Evolutionary conservation across 2,888 invertebrate genomes (phyloP), one percentile per base, ranked within the genome.

Genomic region (Onchidella celtica): DNA sequence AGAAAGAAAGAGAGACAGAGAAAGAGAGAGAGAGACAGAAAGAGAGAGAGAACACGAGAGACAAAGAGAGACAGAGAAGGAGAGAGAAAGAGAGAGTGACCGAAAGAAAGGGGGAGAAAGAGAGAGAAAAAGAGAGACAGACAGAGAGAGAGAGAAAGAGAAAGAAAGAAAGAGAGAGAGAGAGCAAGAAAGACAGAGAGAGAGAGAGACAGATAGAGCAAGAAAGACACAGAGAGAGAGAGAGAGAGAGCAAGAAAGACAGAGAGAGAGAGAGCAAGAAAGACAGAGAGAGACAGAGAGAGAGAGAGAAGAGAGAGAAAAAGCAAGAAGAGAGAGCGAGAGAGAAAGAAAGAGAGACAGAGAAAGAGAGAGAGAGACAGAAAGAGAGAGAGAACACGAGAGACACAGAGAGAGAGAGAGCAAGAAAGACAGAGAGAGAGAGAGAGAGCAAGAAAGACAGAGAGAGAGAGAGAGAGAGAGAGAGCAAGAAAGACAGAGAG

Each of bases 171-270:
- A 32, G 38, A 9, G 47, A 76, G 55, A 66, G 38, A 66, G 66
- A 76, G 32, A 66, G 55, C 36, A n/a, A 36, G 27, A 72, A 21
- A 59, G 57, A 38, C 6, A 59, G 59, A 34, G 59, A 78, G 57
- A 69, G 61, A 69, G 32, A 68, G 34, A 59, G 69, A 57, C 57
- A 69, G 57, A 57, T 68, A 69, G 59, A 34, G 69, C 34, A 36
- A 34, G 36, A 57, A 24, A 34, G 17, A 69, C 69, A 57, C 34
- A 69, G 78, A 34, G 59, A 69, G 69, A 57, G 29, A 57, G 57
- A 34, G 59, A 57, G 69, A 69, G 55, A 57, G 57, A 69, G 55
- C 34, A 36, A 78, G n/a, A 47, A 57, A 59, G 55, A 27, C 40
- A 47, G 63, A 59, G 3, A n/a, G 32, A 69, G 40, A 40, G 65